Evolutionary conservation across 2,113 vertebrate genomes (phyloP).

Genomic region (Amblyopsis rosae): DNA sequence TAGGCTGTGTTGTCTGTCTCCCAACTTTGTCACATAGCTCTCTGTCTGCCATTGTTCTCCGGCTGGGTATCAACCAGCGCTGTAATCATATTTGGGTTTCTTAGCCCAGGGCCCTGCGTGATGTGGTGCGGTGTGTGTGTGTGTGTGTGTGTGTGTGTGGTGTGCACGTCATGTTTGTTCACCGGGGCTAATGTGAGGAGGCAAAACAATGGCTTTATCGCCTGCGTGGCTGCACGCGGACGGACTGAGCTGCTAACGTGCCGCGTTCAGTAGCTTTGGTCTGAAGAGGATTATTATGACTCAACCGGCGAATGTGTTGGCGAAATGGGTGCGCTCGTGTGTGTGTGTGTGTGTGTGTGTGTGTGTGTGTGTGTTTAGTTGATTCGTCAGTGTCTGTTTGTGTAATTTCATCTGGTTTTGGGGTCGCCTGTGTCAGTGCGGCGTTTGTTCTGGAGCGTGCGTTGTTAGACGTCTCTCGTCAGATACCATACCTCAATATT

Average conservation of each 20-base stretch:
- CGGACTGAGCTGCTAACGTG: constrained; percentile 46
- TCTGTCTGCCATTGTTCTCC: constrained; percentile 45
- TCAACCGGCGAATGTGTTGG: constrained; percentile 42
- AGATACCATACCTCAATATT: too few species aligned
- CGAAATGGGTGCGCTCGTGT: constrained; percentile 3
- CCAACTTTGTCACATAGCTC: constrained; percentile 28
- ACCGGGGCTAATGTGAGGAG: constrained; percentile 45
- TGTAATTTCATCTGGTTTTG: background rate
- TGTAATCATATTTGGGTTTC: constrained; percentile 57
- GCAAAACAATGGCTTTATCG: constrained; percentile 59
- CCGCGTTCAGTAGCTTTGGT: constrained; percentile 49
- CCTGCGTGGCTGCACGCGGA: constrained; percentile 39
- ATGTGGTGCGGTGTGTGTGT: background rate
- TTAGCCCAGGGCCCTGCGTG: constrained; percentile 1
- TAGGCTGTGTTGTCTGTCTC: constrained; percentile 37
- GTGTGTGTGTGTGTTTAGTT: background rate
- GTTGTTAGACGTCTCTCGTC: background rate
- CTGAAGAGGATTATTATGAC: constrained; percentile 67
- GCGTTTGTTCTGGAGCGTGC: background rate
- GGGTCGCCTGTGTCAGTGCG: too few species aligned
- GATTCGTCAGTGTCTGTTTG: background rate
- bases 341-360: constrained; percentile 21
- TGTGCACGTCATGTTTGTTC: constrained; percentile 51
- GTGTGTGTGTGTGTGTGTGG: constrained; percentile 25
- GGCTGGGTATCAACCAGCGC: constrained; percentile 30